Evolutionary conservation across 1,140 invertebrate genomes (phyloP).

Genomic region (Nautilus pompilius): DNA sequence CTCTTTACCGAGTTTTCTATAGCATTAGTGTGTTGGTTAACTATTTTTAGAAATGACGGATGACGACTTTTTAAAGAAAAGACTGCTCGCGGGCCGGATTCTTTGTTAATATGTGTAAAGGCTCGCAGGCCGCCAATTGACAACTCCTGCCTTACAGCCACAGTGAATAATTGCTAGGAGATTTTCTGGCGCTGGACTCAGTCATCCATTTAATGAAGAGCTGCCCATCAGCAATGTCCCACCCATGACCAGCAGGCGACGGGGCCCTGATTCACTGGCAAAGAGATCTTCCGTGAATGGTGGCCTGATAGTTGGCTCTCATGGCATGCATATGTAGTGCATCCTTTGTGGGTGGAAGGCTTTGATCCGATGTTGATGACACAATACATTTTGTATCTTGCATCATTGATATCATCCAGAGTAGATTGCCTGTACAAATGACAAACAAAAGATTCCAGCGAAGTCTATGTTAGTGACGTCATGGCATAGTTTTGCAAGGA

Average conservation of each 20-base stretch:
- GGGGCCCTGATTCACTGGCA: background rate
- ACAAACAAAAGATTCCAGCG: constrained; percentile 5
- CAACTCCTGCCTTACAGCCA: too few species aligned
- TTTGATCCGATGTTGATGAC: background rate
- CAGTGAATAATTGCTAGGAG: too few species aligned
- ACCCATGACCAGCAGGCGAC: background rate
- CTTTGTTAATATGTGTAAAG: too few species aligned
- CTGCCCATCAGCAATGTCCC: background rate
- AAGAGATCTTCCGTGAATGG: background rate
- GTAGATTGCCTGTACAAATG: background rate
- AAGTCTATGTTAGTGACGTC: too few species aligned
- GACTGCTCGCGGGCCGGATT: too few species aligned
- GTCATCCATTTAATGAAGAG: background rate
- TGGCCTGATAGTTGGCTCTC: background rate
- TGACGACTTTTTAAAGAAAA: too few species aligned
- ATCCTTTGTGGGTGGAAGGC: background rate
- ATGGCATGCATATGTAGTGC: background rate
- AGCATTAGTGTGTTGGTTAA: too few species aligned
- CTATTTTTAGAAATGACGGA: too few species aligned
- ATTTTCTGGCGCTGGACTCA: too few species aligned
- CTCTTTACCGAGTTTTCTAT: too few species aligned
- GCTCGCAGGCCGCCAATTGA: too few species aligned
- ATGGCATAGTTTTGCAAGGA: background rate
- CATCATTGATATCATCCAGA: background rate
- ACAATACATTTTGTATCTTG: background rate